phyloP scores from a whole-genome alignment of 2,113 vertebrate species.

The Tyrannus savana region DNA sequence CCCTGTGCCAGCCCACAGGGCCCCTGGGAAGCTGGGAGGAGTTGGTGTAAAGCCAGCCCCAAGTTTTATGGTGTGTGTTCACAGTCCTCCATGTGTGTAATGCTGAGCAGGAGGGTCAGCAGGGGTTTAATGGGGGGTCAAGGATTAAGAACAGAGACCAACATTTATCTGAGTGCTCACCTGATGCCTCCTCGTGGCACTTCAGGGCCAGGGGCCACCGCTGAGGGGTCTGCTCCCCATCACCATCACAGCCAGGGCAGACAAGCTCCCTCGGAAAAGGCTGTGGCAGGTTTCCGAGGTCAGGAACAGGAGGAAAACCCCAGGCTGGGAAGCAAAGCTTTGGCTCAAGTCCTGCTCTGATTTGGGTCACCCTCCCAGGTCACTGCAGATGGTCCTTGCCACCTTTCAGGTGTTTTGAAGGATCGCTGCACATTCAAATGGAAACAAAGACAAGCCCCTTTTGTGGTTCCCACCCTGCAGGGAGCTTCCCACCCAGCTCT shows the following conservation, averaged over 20 bases:
- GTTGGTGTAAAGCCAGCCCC: neutral
- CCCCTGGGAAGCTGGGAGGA: neutral
- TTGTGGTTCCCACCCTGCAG: neutral
- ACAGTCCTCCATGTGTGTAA: accelerated
- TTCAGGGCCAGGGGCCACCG: accelerated
- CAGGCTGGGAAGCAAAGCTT: neutral
- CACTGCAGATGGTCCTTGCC: accelerated
- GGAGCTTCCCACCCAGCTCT: neutral
- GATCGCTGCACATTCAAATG: accelerated
- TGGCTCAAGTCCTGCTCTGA: too few relatives aligned
- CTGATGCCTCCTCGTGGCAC: accelerated
- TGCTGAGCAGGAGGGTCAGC: accelerated
- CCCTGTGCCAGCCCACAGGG: neutral
- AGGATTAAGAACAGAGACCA: neutral
- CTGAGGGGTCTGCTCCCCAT: neutral
- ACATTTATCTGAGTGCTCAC: neutral
- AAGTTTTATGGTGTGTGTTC: neutral
- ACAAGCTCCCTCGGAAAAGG: neutral
- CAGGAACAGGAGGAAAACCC: neutral
- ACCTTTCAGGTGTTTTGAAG: accelerated
- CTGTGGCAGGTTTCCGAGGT: accelerated
- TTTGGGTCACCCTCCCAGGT: accelerated
- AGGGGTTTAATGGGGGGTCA: neutral
- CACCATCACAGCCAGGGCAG: neutral
- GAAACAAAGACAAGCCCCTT: accelerated